Base-by-base conservation (phyloP, 2,888 invertebrate species). In the Harmothoe impar region DNA sequence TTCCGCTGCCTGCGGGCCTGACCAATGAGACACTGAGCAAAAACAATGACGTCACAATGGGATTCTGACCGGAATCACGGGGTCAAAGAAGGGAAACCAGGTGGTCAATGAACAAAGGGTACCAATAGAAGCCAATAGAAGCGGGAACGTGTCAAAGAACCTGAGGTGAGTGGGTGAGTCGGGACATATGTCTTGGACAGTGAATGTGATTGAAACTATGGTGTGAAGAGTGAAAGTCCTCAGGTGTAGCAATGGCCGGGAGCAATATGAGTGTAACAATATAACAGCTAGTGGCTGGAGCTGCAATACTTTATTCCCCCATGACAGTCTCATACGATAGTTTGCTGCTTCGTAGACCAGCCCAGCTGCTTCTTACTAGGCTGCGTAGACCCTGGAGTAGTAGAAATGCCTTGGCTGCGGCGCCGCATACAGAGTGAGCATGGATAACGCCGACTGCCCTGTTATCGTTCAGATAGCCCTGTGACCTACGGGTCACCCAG, bases 21-120 rank as follows among this genome's bases (percentile, higher is more conserved):
- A 33, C 43, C 81, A 33, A 15, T 43, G 81, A 81, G 17, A 62
- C 77, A 15, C 77, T 7, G 77, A 77, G 25, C 25, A 62, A 62
- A 43, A 43, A 43, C 43, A 62, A 62, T 62, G 25, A 62, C 62
- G 62, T 62, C 62, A 62, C 62, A 62, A 62, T 62, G n/a, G 62
- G 15, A 62, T 25, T 23, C 62, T 62, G 62, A 62, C 23, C 25
- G 62, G n/a, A 62, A 62, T 62, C 25, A 62, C 15, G 23, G 25
- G 62, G 25, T n/a, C 62, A 62, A 62, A 62, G 62, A 5, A 43
- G 10, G 43, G 43, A 10, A 43, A 43, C 10, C 43, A 43, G 43
- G 43, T 10, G 10, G 43, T 43, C 3, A 43, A 7, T 3, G 62
- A 62, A 62, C 20, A 62, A 62, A 62, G 62, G 54, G 20, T n/a